Percentiles rank a stretch among this genome's conserved stretches.
Evolutionary conservation across 2,888 invertebrate genomes (phyloP).

Genomic region (Gastrophysa polygoni): DNA sequence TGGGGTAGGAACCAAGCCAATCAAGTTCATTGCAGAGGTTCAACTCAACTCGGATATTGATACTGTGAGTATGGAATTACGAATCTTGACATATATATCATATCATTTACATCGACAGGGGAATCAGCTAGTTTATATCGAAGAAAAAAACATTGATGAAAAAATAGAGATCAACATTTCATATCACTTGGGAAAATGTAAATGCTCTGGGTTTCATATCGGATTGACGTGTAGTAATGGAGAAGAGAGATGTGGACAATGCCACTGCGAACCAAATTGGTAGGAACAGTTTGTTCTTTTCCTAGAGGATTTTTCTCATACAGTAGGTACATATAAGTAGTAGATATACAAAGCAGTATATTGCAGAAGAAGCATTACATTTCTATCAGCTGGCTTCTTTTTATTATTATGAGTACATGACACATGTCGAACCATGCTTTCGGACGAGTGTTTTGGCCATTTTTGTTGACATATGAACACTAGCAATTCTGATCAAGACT

Average conservation of each 20-base stretch:
- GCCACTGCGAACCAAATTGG: conserved; percentile 37
- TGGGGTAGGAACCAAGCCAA: conserved; percentile 67
- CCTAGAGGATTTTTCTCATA: no score
- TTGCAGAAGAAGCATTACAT: no score
- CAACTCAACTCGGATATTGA: conserved; percentile 64
- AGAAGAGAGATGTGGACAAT: conserved; percentile 33
- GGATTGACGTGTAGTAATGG: conserved; percentile 32
- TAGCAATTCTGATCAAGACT: no score
- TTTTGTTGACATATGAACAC: no score
- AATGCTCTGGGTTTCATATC: conserved; percentile 32
- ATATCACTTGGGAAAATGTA: conserved; percentile 43
- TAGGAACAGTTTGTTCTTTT: conserved; percentile 22
- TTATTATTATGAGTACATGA: no score
- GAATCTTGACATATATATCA: no score
- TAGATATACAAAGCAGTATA: no score
- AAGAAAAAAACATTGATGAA: conserved; percentile 78
- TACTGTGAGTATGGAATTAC: conserved; percentile 62
- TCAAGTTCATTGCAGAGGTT: conserved; percentile 69
- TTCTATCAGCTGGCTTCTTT: background rate
- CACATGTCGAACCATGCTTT: no score
- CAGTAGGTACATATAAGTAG: no score
- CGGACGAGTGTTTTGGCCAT: no score
- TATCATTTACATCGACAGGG: conserved; percentile 30
- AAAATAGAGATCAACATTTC: conserved; percentile 72
- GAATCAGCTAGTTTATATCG: conserved; percentile 69